Base-by-base conservation (phyloP, 2,797 vertebrate species). In the Denticeps clupeoides region DNA sequence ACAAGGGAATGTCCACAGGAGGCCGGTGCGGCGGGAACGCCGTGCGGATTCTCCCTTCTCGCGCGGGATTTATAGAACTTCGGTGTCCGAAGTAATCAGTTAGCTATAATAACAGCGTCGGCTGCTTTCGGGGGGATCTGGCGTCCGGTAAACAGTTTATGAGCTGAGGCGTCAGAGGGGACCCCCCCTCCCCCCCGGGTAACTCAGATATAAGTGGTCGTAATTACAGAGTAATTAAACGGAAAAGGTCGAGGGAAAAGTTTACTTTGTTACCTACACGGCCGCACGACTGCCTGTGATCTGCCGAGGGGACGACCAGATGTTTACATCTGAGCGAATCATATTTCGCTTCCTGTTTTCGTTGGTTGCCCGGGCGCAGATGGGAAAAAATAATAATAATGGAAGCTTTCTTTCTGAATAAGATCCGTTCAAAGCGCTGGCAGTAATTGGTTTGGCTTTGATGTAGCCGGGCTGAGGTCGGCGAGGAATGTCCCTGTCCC, bases 31-130 rank as follows among this genome's bases (percentile, higher is more conserved):
- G 75, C 80, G 72, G 67, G 80, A 74, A 69, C 80, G 71, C 82
- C 81, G 73, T 80, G 84, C 77, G 81, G 78, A 82, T 75, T 76
- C 74, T 38, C 66, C 56, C 60, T 61, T 76, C 69, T 83, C 84
- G 87, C 79, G 81, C 24, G 73, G 78, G 77, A 86, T 86, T 84
- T 85, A 85, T 84, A 78, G 65, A 73, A 86, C 84, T 86, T 87
- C 84, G 90, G 83, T 88, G 85, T 83, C 89, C 87, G 83, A 85
- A 88, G 81, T 81, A 82, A 88, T 88, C 81, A 75, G 87, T 87
- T 87, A 86, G 80, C 80, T 81, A 85, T 82, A 85, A 87, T 87
- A 83, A 83, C 56, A 58, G 67, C 83, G 78, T 80, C 75, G n/a
- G n/a, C n/a, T n/a, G n/a, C n/a, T n/a, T n/a, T n/a, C n/a, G 55